Base-by-base conservation (phyloP, 30 jellyfish, hydroid and myxozoan genomes). In the Aurelia coerulea region DNA sequence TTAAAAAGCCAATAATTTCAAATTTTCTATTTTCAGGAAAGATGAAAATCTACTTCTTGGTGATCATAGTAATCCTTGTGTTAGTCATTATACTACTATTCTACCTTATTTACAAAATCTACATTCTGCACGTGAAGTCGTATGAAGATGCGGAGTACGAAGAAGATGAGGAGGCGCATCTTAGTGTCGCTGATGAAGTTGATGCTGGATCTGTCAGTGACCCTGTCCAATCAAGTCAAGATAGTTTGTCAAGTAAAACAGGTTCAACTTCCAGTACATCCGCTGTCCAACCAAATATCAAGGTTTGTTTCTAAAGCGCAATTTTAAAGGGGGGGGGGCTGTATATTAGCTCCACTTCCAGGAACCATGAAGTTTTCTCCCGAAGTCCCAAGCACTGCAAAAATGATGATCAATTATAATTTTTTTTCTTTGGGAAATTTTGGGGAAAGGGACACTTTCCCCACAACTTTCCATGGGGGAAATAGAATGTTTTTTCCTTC, bases 211-310 rank as follows among this genome's bases (percentile, higher is more conserved):
- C 85, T 10, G 35, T 49, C 5, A 62, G 74, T 23, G 93, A 84
- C 49, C 59, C 76, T 11, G 82, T 59, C 19, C 81, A 84, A 46
- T 84, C 93, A 53, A 84, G 93, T 34, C 98, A 92, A 76, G 98
- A 92, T 39, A 88, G 92, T 51, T 19, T 92, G 0, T 86, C 98
- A 19, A 86, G 72, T 50, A 76, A 76, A 33, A 86, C 98, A 1
- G 96, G 97, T 8, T 92, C 98, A 17, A 78, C 92, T 14, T 89
- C 90, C 15, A 89, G 65, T 42, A 68, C 94, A 1, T 35, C 93
- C 10, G 81, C 79, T 14, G 96, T 94, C 16, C 99, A 94, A 81
- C 99, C 99, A 1, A 81, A 83, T 73, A 90, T 94, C 19, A 88
- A 88, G 99, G 99, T 89, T 13, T 5, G 94, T 42, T 6, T 1